Conservation (phyloP, 2,888 invertebrate species). For the Pedicia rivosa region DNA sequence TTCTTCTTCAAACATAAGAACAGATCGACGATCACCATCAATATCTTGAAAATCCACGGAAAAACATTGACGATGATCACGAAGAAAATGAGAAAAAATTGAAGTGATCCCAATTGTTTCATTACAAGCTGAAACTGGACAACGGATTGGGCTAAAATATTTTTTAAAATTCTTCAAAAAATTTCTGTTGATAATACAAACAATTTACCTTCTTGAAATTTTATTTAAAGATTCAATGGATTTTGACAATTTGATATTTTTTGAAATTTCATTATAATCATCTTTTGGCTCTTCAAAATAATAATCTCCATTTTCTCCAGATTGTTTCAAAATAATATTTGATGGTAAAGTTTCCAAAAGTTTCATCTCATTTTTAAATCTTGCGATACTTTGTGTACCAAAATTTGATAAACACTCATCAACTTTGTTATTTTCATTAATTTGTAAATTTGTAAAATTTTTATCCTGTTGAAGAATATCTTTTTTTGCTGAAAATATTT, state of each 20-base stretch:
- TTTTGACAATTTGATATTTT: too few species aligned
- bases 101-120: constrained; percentile 18
- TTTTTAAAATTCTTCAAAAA: too few species aligned
- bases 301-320: too few species aligned
- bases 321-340: too few species aligned
- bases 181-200: too few species aligned
- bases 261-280: too few species aligned
- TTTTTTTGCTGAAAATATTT: constrained; percentile 12
- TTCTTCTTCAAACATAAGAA: constrained; percentile 16
- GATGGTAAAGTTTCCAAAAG: too few species aligned
- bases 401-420: constrained; percentile 10
- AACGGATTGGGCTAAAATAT: constrained; percentile 17
- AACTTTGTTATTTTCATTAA: constrained; percentile 6
- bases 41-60: constrained; percentile 15
- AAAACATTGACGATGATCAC: constrained; percentile 14
- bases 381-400: neutral
- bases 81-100: constrained; percentile 19
- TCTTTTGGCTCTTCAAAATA: too few species aligned
- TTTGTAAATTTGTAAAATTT: constrained; percentile 16
- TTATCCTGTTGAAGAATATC: constrained; percentile 15
- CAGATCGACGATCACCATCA: constrained; percentile 13
- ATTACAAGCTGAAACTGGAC: constrained; percentile 18
- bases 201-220: constrained; percentile 2
- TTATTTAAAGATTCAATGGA: too few species aligned
- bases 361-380: neutral